Percentiles rank a stretch among this genome's conserved stretches.
Evolutionary conservation across 2,797 vertebrate species (phyloP).

Genomic region (Eremophila alpestris): DNA sequence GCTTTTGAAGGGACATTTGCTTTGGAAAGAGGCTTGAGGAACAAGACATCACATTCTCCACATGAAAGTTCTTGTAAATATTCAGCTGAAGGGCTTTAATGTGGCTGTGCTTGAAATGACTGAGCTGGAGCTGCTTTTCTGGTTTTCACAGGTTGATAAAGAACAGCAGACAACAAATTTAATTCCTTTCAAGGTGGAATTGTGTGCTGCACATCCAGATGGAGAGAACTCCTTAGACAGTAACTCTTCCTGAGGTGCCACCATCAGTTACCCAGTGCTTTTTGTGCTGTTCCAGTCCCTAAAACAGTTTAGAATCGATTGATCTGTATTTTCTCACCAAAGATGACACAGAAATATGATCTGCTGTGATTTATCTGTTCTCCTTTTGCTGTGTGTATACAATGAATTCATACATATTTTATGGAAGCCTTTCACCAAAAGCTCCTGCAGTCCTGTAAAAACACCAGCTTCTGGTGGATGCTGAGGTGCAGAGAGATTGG

Average conservation of each 20-base stretch:
- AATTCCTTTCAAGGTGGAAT: neutral
- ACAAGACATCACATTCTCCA: neutral
- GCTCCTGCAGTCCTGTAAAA: slow-evolving; percentile 22
- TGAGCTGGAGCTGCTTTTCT: neutral
- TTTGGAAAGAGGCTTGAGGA: neutral
- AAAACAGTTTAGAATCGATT: slow-evolving; percentile 10
- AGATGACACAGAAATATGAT: slow-evolving; percentile 38
- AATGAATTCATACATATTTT: slow-evolving; percentile 54
- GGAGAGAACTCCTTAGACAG: neutral
- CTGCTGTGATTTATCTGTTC: slow-evolving; percentile 17
- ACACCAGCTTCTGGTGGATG: neutral
- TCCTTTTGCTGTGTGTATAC: neutral
- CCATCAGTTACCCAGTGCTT: neutral
- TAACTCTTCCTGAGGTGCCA: slow-evolving; percentile 24
- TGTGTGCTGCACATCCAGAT: neutral
- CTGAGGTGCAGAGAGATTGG: neutral
- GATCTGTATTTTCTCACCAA: slow-evolving; percentile 33
- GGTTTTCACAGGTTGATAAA: neutral
- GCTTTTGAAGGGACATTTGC: fast-evolving
- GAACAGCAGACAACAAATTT: neutral
- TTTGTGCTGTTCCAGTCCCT: neutral
- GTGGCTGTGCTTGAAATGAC: neutral
- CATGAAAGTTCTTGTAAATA: neutral
- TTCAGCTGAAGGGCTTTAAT: neutral
- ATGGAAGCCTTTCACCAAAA: slow-evolving; percentile 28